Evolutionary conservation across 2,113 vertebrate genomes (phyloP).

Genomic region (Anarrhichthys ocellatus): DNA sequence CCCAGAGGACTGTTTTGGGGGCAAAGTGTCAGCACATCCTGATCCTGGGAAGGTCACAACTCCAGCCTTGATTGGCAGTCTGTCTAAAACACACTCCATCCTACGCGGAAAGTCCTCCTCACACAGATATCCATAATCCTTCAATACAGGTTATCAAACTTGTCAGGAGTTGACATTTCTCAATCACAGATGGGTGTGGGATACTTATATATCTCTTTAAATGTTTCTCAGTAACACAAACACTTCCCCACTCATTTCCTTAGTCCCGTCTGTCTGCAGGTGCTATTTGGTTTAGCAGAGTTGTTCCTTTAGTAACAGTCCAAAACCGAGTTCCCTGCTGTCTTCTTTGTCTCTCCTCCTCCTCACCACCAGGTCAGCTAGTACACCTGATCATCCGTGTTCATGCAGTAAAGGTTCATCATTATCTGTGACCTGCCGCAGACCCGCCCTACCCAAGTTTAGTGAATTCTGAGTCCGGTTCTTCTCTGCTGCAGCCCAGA

Average conservation of each 20-base stretch:
- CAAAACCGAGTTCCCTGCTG: conserved; percentile 22
- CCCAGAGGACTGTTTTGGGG: conserved; percentile 36
- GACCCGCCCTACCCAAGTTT: conserved; percentile 63
- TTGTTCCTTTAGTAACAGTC: conserved; percentile 62
- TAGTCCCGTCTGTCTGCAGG: conserved; percentile 28
- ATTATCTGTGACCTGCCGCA: conserved; percentile 12
- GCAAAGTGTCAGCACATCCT: conserved; percentile 21
- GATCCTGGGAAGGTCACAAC: conserved; percentile 47
- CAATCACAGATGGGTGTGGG: conserved; percentile 33
- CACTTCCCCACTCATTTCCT: neutral
- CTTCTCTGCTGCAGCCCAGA: conserved; percentile 56
- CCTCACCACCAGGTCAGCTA: conserved; percentile 31
- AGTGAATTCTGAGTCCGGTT: conserved; percentile 71
- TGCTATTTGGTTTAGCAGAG: conserved; percentile 63
- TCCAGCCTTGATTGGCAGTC: conserved; percentile 45
- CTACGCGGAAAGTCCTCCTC: conserved; percentile 23
- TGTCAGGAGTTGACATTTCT: conserved; percentile 44
- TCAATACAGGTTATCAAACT: conserved; percentile 16
- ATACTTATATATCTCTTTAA: conserved; percentile 16
- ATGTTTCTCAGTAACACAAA: conserved; percentile 46
- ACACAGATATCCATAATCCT: conserved; percentile 47
- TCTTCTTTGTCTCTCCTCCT: conserved; percentile 2
- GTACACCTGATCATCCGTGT: conserved; percentile 56
- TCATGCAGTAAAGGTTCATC: conserved; percentile 71
- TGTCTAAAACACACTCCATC: conserved; percentile 37